phyloP scores from a whole-genome alignment of 2,888 invertebrate genomes.

The Heliothis peltigera region DNA sequence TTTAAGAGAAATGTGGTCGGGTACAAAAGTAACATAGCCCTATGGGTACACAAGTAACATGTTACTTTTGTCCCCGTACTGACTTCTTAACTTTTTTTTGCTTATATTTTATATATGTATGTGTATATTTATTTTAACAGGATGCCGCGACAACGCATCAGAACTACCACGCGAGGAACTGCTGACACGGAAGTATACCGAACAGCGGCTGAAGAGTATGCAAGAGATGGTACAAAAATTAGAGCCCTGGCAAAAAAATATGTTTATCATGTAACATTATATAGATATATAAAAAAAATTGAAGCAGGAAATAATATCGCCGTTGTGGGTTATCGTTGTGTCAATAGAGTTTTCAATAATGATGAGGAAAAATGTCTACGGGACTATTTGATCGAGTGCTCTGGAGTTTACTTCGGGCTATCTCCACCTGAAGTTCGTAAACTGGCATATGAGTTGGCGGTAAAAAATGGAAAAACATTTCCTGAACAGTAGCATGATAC shows the following conservation, averaged over 20 bases:
- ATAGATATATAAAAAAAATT: too few relatives aligned
- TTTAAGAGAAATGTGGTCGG: background rate
- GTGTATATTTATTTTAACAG: background rate
- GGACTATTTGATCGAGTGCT: slow-evolving; percentile 3
- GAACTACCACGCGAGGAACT: background rate
- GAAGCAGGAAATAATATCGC: too few relatives aligned
- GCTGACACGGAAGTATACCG: background rate
- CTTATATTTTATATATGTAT: too few relatives aligned
- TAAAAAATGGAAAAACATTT: background rate
- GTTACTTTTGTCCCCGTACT: slow-evolving; percentile 7
- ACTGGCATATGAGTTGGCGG: slow-evolving; percentile 4
- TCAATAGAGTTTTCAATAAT: background rate
- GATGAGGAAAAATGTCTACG: background rate
- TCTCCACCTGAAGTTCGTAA: background rate
- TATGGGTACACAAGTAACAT: slow-evolving; percentile 9
- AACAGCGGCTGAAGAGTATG: slow-evolving; percentile 8
- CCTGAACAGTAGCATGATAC: background rate
- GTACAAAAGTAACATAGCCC: slow-evolving; percentile 10
- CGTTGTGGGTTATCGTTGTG: slow-evolving; percentile 2
- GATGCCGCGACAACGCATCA: slow-evolving; percentile 2
- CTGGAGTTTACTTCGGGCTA: slow-evolving; percentile 7
- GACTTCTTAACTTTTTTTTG: too few relatives aligned
- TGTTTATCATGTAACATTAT: too few relatives aligned
- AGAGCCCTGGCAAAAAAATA: slow-evolving; percentile 6
- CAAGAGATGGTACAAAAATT: slow-evolving; percentile 2